Conservation (phyloP, 2,113 vertebrate genomes). For the Sturnus vulgaris region DNA sequence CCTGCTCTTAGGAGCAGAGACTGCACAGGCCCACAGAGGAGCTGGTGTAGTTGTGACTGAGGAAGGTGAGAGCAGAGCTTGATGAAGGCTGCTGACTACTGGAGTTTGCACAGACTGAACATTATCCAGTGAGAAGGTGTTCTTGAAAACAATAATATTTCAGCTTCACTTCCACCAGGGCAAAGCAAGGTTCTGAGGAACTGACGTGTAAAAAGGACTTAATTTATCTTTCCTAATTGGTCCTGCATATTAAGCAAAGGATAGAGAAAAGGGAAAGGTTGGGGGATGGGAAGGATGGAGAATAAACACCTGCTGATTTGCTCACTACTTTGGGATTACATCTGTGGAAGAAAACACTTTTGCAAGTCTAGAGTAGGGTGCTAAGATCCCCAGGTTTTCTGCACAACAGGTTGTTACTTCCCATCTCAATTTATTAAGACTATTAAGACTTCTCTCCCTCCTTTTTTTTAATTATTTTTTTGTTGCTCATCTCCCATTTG, state of each 20-base stretch:
- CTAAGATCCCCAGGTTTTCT: not conserved
- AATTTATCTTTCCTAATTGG: not conserved
- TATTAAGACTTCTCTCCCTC: too few species aligned
- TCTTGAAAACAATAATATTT: not conserved
- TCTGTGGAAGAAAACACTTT: not conserved
- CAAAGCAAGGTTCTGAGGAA: not conserved
- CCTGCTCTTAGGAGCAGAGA: not conserved
- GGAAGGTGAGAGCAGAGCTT: not conserved
- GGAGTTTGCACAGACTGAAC: not conserved
- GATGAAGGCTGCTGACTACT: not conserved
- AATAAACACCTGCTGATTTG: not conserved
- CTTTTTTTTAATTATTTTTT: too few species aligned
- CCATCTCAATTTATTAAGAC: not conserved
- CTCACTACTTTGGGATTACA: not conserved
- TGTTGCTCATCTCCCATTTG: not conserved
- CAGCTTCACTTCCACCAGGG: not conserved
- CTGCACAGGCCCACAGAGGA: not conserved
- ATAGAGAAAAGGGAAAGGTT: not conserved
- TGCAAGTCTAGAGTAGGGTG: not conserved
- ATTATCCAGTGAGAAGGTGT: not conserved
- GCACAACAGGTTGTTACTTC: not conserved
- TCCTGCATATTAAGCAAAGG: not conserved
- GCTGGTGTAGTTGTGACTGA: not conserved
- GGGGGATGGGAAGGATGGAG: not conserved
- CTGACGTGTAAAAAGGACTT: not conserved